Conservation (phyloP, 2,113 vertebrate genomes). For the Crocuta crocuta region DNA sequence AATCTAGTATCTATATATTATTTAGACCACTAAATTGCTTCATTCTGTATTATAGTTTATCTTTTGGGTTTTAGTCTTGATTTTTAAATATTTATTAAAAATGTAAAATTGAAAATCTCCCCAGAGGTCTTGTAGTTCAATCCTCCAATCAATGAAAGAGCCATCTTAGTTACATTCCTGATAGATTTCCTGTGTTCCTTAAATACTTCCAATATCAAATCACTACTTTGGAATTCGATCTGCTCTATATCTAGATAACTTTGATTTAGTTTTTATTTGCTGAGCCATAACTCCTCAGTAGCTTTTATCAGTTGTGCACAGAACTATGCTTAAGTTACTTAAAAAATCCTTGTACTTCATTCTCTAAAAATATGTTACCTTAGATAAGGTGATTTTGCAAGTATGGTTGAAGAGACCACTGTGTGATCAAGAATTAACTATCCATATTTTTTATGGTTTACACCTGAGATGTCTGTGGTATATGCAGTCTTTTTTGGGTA, state of each 20-base stretch:
- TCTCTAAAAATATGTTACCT: constrained; percentile 17
- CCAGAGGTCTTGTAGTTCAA: not conserved
- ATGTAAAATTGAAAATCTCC: constrained; percentile 22
- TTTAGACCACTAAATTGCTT: not conserved
- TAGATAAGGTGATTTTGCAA: not conserved
- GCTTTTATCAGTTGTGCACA: not conserved
- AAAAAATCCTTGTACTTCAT: constrained; percentile 22
- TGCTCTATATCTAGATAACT: not conserved
- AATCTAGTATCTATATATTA: not conserved
- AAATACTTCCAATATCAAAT: not conserved
- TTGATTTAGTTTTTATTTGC: constrained; percentile 47
- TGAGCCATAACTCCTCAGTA: not conserved
- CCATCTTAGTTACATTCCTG: not conserved
- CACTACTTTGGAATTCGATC: not conserved
- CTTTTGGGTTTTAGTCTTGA: not conserved
- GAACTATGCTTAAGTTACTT: not conserved
- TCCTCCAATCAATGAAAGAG: not conserved
- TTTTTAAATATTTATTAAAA: constrained; percentile 19
- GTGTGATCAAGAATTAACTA: not conserved
- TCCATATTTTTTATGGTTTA: not conserved
- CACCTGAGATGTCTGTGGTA: not conserved
- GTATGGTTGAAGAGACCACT: not conserved
- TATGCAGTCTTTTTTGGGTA: not conserved
- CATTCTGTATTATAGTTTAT: constrained; percentile 6
- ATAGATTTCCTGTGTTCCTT: constrained; percentile 18